phyloP scores from a whole-genome alignment of 2,888 invertebrate species.

The Drosophila algonquin region DNA sequence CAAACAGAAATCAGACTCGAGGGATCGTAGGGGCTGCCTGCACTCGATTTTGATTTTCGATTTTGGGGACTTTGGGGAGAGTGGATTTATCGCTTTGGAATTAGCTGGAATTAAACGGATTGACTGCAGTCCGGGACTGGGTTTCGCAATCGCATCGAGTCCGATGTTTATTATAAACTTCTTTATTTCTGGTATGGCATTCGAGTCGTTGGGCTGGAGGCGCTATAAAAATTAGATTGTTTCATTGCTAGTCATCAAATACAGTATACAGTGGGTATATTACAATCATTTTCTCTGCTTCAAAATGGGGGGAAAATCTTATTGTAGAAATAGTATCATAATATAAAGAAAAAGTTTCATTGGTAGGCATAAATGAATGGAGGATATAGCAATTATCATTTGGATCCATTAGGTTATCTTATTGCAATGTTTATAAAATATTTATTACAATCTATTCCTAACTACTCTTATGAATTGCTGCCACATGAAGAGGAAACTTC shows the following conservation, averaged over 20 bases:
- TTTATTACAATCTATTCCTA: background rate
- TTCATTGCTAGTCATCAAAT: conserved; percentile 13
- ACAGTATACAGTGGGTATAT: background rate
- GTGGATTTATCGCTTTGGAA: background rate
- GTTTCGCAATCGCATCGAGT: conserved; percentile 16
- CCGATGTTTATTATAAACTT: conserved; percentile 4
- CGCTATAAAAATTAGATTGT: background rate
- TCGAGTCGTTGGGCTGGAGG: conserved; percentile 13
- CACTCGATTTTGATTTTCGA: conserved; percentile 3
- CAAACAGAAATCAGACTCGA: conserved; percentile 36
- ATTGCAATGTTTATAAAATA: background rate
- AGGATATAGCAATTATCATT: background rate
- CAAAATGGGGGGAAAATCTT: background rate
- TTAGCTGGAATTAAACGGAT: conserved; percentile 7
- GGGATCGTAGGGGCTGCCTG: conserved; percentile 3
- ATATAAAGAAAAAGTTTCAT: background rate
- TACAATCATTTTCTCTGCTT: background rate
- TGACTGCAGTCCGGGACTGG: background rate
- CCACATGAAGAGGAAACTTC: background rate
- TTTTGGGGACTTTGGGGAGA: conserved; percentile 1
- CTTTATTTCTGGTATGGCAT: conserved; percentile 13
- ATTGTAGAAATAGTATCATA: background rate
- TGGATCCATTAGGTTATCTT: background rate
- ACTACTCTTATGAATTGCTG: background rate
- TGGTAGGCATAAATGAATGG: background rate